Evolutionary conservation across 2,888 invertebrate genomes (phyloP).

Genomic region (Petrolisthes manimaculis): DNA sequence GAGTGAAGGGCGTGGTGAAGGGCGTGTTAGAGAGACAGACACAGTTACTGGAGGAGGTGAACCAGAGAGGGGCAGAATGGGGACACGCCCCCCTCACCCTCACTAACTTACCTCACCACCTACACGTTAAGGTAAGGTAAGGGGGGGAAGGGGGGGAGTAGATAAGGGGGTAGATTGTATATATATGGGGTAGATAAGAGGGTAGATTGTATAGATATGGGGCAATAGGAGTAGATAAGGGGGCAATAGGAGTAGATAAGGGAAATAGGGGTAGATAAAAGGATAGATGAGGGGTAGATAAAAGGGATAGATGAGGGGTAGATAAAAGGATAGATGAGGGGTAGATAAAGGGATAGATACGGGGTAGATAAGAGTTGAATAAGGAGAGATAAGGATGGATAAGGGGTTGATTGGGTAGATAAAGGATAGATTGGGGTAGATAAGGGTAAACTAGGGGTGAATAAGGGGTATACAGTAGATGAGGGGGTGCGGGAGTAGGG

Average conservation of each 20-base stretch:
- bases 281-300: not conserved
- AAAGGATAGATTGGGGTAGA: not conserved
- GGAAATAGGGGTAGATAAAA: not conserved
- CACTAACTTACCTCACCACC: conserved; percentile 30
- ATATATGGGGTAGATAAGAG: too few species aligned
- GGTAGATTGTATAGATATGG: too few species aligned
- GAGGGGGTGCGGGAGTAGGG: too few species aligned
- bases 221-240: too few species aligned
- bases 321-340: not conserved
- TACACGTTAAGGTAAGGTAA: conserved; percentile 37
- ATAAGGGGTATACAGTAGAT: not conserved
- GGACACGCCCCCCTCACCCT: conserved; percentile 37
- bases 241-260: too few species aligned
- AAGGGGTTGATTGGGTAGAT: not conserved
- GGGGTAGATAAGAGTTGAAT: too few species aligned
- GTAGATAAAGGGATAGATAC: too few species aligned
- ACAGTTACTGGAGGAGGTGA: conserved; percentile 29
- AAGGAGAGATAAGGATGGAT: not conserved
- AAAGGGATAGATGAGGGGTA: not conserved
- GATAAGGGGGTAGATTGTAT: too few species aligned
- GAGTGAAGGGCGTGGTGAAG: conserved; percentile 18
- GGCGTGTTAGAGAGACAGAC: conserved; percentile 18
- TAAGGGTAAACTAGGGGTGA: not conserved
- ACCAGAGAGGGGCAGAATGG: conserved; percentile 41
- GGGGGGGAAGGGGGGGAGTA: too few species aligned